These are phyloP conservation scores for Eufriesea mexicana DNA, from an alignment of 1,140 invertebrate species.

Conservation along the genomic window DNA sequence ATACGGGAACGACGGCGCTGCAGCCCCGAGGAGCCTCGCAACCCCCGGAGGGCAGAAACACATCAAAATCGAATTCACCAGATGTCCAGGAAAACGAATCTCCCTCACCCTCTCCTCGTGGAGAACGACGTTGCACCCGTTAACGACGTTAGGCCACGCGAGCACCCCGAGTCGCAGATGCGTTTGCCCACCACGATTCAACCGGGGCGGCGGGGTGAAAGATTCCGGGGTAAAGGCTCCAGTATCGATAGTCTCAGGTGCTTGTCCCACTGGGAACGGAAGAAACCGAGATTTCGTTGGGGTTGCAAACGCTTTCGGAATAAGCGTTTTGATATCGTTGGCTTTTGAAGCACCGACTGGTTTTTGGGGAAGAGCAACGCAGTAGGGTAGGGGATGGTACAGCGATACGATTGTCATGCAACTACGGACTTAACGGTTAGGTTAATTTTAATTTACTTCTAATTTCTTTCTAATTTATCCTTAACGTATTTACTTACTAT, in stretches of 20 bases:
- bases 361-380: no score
- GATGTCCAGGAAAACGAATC: constrained; percentile 79
- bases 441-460: not conserved
- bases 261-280: constrained; percentile 27
- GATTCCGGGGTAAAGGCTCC: constrained; percentile 45
- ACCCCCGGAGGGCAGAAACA: constrained; percentile 77
- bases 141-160: constrained; percentile 72
- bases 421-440: no score
- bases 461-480: not conserved
- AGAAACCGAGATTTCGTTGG: constrained; percentile 38
- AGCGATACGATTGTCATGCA: no score
- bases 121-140: constrained; percentile 65
- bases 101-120: constrained; percentile 43
- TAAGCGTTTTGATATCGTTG: no score
- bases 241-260: constrained; percentile 49
- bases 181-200: constrained; percentile 62
- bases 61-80: constrained; percentile 83
- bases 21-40: constrained; percentile 45
- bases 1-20: constrained; percentile 33
- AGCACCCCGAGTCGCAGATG: constrained; percentile 57
- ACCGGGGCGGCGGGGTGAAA: constrained; percentile 14
- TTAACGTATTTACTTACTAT: not conserved
- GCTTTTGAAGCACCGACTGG: no score
- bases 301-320: not conserved
- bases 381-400: no score